Base-by-base conservation (phyloP, 2,888 invertebrate genomes). In the Eristalis pertinax region DNA sequence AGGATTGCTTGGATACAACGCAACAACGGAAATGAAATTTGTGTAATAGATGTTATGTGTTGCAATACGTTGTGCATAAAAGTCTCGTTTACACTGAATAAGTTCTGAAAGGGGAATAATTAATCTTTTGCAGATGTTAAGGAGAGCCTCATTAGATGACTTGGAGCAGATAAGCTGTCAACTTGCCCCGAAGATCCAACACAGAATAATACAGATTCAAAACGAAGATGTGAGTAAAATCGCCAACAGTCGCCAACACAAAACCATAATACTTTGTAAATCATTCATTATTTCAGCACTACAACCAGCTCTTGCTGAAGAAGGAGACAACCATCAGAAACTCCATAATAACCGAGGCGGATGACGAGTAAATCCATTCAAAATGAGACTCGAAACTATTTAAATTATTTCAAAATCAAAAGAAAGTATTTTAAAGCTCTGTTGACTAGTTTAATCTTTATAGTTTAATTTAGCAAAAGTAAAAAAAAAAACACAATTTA, bases 101-200 rank as follows among this genome's bases (percentile, higher is more conserved):
- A 35, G 63, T 90, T 90, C 82, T 91, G n/a, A 41, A 41, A 41
- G 11, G 2, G n/a, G 15, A 43, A n/a, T 0, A n/a, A 50, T 19
- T 19, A 19, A 8, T 78, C n/a, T 41, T 38, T 89, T 88, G 2
- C 89, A 95, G 95, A 93, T 96, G 90, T 94, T 95, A 2, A 94
- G 96, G 4, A 94, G 96, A 73, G 96, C 96, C 5, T 97, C 96
- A 0, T 91, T 97, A 58, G 97, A 97, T 90, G 97, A 97, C 89
- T 93, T 97, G 72, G 98, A 98, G 91, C 95, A 96, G 89, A 96
- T 96, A 90, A 95, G 96, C 0, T 97, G 97, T 91, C 96, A 96
- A 89, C 93, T 98, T 88, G 96, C 97, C 41, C 98, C 98, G 0
- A 95, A 95, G 91, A 93, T 96, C 1, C 97, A 98, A 90, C 96